Percentiles rank a stretch among this genome's conserved stretches.
Conservation (phyloP, 1,140 invertebrate species). For the Akabosia matsudoensis region DNA sequence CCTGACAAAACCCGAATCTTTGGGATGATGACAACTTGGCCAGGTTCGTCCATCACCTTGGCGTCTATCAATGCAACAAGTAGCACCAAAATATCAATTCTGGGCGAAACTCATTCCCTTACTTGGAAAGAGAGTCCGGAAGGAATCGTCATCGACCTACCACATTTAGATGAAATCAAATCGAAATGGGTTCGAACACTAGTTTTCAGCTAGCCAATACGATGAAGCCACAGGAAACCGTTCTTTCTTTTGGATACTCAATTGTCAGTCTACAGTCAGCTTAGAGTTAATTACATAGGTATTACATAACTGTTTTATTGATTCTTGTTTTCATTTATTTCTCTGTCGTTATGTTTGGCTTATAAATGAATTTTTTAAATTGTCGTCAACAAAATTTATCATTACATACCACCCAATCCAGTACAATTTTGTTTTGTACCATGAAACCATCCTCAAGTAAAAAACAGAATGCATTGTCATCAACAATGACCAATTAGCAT, state of each 20-base stretch:
- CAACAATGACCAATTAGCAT: too few relatives aligned
- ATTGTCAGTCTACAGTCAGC: not conserved
- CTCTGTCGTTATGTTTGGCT: too few relatives aligned
- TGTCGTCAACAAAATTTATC: too few relatives aligned
- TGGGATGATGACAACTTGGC: conserved; percentile 20
- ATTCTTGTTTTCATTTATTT: too few relatives aligned
- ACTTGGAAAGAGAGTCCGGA: conserved; percentile 51
- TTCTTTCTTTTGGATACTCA: not conserved
- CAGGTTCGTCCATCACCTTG: not conserved
- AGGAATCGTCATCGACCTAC: conserved; percentile 9
- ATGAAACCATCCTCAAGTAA: too few relatives aligned
- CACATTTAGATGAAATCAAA: not conserved
- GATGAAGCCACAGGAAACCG: not conserved
- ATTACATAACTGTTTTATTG: too few relatives aligned
- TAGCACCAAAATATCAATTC: not conserved
- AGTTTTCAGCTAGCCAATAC: not conserved
- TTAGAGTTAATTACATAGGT: too few relatives aligned
- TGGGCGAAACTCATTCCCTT: conserved; percentile 17
- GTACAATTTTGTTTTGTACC: too few relatives aligned
- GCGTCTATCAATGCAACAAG: not conserved
- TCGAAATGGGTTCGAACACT: conserved; percentile 35
- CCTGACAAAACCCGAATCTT: not conserved
- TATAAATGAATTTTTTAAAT: too few relatives aligned
- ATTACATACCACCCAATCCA: too few relatives aligned
- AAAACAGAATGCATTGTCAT: too few relatives aligned